Conservation (phyloP, 2,888 invertebrate species). For the Tridacna crocea region DNA sequence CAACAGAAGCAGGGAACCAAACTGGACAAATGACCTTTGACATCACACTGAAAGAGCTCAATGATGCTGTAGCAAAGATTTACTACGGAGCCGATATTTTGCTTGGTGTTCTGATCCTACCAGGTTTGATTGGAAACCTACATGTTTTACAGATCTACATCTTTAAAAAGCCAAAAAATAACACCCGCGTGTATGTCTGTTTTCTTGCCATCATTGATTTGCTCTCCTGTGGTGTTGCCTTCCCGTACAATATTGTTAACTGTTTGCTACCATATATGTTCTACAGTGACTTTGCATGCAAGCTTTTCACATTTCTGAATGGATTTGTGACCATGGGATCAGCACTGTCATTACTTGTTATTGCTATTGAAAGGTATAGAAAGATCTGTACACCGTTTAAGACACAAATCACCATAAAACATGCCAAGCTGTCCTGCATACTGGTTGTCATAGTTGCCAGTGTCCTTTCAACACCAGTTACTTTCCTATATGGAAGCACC, state of each 20-base stretch:
- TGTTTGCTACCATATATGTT: constrained; percentile 16
- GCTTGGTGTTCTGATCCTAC: not conserved
- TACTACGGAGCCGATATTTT: constrained; percentile 19
- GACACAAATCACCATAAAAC: constrained; percentile 11
- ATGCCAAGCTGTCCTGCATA: constrained; percentile 15
- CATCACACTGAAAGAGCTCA: constrained; percentile 6
- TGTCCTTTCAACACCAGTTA: not conserved
- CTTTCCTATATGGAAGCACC: constrained; percentile 7
- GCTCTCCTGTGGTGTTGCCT: not conserved
- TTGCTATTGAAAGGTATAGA: constrained; percentile 11
- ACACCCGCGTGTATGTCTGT: constrained; percentile 14
- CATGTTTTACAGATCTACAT: constrained; percentile 24
- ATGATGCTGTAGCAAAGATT: not conserved
- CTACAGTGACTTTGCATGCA: constrained; percentile 10
- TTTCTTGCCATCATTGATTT: constrained; percentile 19
- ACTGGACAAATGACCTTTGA: not conserved
- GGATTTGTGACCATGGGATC: not conserved
- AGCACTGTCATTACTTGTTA: not conserved
- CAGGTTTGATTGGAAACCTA: constrained; percentile 14
- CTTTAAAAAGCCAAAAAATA: constrained; percentile 11
- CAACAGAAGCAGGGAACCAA: not conserved
- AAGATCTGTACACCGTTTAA: constrained; percentile 23
- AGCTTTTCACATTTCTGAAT: constrained; percentile 10
- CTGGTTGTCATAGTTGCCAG: not conserved
- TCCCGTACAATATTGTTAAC: constrained; percentile 6